A percentile compares a stretch with the other conserved stretches of the same genome.
Evolutionary conservation across 37 sponge, comb jelly and placozoan species (phyloP).

Genomic region (Agelas oroides): DNA sequence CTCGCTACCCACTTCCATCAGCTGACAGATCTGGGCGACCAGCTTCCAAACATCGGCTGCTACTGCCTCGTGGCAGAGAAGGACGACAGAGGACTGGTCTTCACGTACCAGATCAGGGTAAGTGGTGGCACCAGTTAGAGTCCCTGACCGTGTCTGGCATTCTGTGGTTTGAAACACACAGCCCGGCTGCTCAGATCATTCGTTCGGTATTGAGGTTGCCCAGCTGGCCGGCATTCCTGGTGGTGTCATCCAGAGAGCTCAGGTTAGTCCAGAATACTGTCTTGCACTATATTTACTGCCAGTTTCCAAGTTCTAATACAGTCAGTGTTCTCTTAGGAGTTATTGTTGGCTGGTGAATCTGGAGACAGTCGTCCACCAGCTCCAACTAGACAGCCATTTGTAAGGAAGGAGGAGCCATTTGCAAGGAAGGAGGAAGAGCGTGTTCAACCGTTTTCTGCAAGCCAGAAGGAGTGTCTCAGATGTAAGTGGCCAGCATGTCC

Average conservation of each 20-base stretch:
- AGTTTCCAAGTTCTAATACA: no score
- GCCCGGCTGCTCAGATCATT: constrained; percentile 66
- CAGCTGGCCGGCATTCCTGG: constrained; percentile 72
- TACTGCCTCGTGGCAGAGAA: constrained; percentile 57
- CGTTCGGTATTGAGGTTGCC: constrained; percentile 85
- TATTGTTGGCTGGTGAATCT: no score
- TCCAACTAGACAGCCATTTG: no score
- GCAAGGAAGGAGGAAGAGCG: no score
- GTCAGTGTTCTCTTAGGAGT: no score
- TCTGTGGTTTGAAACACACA: constrained; percentile 18
- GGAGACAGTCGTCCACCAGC: no score
- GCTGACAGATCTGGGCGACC: constrained; percentile 14
- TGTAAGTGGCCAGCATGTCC: no score
- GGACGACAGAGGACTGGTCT: constrained; percentile 18
- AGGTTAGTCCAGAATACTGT: constrained; percentile 29
- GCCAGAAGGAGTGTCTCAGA: no score
- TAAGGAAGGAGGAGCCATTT: no score
- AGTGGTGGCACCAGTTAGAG: neutral
- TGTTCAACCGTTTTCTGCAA: no score
- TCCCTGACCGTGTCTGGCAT: no score
- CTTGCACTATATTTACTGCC: no score
- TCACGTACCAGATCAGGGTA: constrained; percentile 74
- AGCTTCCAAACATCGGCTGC: constrained; percentile 24
- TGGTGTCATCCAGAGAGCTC: constrained; percentile 61
- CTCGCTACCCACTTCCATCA: constrained; percentile 84